Percentiles rank a stretch among this genome's conserved stretches.
Conservation (phyloP, 2,888 invertebrate species). For the Itoplectis maculator region DNA sequence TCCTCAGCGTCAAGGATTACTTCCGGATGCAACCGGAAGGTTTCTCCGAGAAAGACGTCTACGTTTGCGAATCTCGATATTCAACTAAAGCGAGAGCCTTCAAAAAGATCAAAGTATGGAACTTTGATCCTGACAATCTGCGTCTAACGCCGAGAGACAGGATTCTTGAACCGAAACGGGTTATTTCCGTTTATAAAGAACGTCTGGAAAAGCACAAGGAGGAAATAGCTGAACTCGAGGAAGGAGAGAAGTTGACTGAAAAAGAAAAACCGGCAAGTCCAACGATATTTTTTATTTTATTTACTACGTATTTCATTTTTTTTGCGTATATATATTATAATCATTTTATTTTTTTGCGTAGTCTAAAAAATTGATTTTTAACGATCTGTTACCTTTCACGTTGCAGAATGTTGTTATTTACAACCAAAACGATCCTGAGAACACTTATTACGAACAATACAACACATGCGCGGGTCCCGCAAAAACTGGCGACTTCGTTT, state of each 20-base stretch:
- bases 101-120: constrained; percentile 96
- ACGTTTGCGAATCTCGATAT: constrained; percentile 98
- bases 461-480: constrained; percentile 94
- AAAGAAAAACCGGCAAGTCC: constrained; percentile 92
- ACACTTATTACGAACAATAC: constrained; percentile 96
- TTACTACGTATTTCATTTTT: no score
- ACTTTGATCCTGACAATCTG: constrained; percentile 87
- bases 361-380: not conserved
- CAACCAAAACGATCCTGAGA: constrained; percentile 90
- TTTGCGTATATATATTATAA: no score
- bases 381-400: not conserved
- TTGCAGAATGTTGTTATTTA: constrained; percentile 92
- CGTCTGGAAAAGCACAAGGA: constrained; percentile 95
- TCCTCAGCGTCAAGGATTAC: constrained; percentile 97
- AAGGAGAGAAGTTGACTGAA: constrained; percentile 92
- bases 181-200: constrained; percentile 97
- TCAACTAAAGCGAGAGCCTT: constrained; percentile 94
- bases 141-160: constrained; percentile 89
- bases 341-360: not conserved
- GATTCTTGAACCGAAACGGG: constrained; percentile 93
- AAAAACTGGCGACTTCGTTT: constrained; percentile 97
- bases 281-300: no score
- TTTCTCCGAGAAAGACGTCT: constrained; percentile 96
- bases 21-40: constrained; percentile 95
- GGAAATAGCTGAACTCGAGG: constrained; percentile 93